Evolutionary conservation across 2,113 vertebrate genomes (phyloP).

Genomic region (Phalacrocorax aristotelis): DNA sequence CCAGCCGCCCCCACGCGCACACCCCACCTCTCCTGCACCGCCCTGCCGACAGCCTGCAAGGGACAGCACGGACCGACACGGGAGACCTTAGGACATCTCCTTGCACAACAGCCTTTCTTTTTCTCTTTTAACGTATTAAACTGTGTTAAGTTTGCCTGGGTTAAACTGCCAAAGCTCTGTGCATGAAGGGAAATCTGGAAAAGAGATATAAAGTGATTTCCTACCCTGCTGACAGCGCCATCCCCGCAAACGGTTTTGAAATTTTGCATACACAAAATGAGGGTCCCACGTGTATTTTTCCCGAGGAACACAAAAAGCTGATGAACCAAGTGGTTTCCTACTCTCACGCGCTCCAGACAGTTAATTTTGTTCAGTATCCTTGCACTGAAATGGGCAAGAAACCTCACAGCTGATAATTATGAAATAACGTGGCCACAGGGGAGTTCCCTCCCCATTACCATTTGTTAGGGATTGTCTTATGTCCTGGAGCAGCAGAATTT

Average conservation of each 20-base stretch:
- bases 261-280: not conserved
- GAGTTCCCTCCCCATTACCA: not conserved
- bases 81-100: not conserved
- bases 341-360: not conserved
- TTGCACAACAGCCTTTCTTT: too few relatives aligned
- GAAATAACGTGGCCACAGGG: slow-evolving; percentile 17
- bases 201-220: not conserved
- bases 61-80: rapidly evolving
- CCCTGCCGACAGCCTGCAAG: not conserved
- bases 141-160: not conserved
- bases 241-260: not conserved
- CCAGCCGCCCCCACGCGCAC: not conserved
- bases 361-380: not conserved
- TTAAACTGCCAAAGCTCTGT: not conserved
- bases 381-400: not conserved
- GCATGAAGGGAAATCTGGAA: not conserved
- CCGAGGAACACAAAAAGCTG: not conserved
- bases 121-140: not conserved
- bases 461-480: not conserved
- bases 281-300: not conserved
- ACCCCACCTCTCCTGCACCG: not conserved
- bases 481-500: slow-evolving; percentile 42
- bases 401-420: slow-evolving; percentile 35
- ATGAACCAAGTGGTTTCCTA: not conserved
- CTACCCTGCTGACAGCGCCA: not conserved